Percentiles rank a stretch among this genome's conserved stretches.
phyloP scores from a whole-genome alignment of 1,140 invertebrate genomes.

The Cheumatopsyche charites region DNA sequence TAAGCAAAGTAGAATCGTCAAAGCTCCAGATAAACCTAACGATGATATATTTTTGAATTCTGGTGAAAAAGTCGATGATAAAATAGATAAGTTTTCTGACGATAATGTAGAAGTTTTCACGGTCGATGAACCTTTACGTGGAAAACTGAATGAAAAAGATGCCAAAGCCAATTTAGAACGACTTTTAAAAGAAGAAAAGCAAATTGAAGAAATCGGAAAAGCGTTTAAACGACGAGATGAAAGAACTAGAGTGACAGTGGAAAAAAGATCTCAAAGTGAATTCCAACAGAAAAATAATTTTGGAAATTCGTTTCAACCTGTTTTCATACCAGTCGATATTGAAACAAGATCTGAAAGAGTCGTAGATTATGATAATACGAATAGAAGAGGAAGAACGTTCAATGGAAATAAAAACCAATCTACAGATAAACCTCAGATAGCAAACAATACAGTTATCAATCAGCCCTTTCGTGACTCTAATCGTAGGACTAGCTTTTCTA shows the following conservation, averaged over 20 bases:
- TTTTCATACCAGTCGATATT: slow-evolving; percentile 43
- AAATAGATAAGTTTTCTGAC: slow-evolving; percentile 55
- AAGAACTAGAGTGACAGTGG: slow-evolving; percentile 54
- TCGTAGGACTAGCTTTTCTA: not conserved
- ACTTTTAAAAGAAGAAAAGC: slow-evolving; percentile 58
- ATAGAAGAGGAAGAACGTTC: slow-evolving; percentile 27
- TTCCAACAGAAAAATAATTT: slow-evolving; percentile 54
- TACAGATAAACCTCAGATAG: not conserved
- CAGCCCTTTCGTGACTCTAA: slow-evolving; percentile 13
- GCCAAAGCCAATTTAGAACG: slow-evolving; percentile 55
- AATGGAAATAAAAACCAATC: not conserved
- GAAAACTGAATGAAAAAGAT: slow-evolving; percentile 50
- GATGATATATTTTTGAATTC: not conserved
- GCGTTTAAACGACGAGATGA: slow-evolving; percentile 54
- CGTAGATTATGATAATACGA: slow-evolving; percentile 15
- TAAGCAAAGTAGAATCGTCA: slow-evolving; percentile 43
- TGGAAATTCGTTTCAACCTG: slow-evolving; percentile 30
- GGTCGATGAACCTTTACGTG: slow-evolving; percentile 52
- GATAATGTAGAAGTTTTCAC: slow-evolving; percentile 57
- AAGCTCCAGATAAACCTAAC: slow-evolving; percentile 25
- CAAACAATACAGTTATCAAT: not conserved
- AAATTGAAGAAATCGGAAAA: slow-evolving; percentile 61
- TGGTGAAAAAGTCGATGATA: slow-evolving; percentile 53
- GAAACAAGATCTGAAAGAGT: slow-evolving; percentile 39
- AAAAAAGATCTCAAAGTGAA: slow-evolving; percentile 57